Evolutionary conservation across 2,797 vertebrate genomes (phyloP).

Genomic region (Artibeus lituratus): DNA sequence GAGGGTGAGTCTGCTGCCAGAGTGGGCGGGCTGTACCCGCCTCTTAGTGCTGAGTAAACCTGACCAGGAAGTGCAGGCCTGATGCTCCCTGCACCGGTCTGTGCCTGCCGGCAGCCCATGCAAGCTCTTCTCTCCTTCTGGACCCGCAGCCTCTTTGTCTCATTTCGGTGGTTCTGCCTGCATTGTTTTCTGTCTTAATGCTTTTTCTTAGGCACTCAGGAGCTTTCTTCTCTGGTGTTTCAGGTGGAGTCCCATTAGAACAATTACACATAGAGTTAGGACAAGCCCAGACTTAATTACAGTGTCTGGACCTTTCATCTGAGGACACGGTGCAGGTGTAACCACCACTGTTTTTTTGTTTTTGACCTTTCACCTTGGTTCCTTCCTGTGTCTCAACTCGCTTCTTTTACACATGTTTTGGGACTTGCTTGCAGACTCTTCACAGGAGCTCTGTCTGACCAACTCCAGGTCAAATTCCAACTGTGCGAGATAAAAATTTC

Average conservation of each 20-base stretch:
- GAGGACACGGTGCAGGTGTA: neutral
- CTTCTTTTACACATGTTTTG: neutral
- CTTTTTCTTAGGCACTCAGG: neutral
- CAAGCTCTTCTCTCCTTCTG: neutral
- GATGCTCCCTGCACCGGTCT: neutral
- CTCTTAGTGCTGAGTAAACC: accelerated
- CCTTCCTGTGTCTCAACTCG: neutral
- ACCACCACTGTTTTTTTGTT: neutral
- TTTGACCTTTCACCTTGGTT: neutral
- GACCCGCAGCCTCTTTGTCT: neutral
- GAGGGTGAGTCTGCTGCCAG: constrained; percentile 80
- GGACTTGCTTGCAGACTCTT: neutral
- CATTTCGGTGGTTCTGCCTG: neutral
- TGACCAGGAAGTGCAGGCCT: accelerated
- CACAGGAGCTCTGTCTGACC: neutral
- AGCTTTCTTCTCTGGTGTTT: constrained; percentile 1
- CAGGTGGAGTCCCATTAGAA: neutral
- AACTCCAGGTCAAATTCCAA: neutral
- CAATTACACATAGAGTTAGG: neutral
- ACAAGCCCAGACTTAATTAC: neutral
- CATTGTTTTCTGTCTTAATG: neutral
- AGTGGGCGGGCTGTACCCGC: accelerated
- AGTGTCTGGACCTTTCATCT: neutral
- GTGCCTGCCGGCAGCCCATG: accelerated
- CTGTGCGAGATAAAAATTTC: neutral